Base-by-base conservation (phyloP, 2,113 vertebrate genomes). In the Vidua chalybeata region DNA sequence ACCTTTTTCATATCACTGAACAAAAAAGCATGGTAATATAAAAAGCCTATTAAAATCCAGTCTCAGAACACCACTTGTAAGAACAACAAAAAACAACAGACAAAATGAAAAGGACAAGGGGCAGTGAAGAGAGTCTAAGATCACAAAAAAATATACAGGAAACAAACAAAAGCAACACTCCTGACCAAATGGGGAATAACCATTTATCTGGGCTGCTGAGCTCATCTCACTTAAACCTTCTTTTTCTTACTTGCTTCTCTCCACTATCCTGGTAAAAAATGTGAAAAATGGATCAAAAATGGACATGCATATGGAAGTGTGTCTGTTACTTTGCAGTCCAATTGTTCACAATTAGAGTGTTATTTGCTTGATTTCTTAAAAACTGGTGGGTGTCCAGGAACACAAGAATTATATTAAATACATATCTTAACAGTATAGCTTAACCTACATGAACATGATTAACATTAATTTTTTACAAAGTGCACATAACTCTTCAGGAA, bases 21-120 rank as follows among this genome's bases (percentile, higher is more conserved):
- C 15, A 71, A 78, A 88, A 84, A 78, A 59, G 46, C 55, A 78
- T 2, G 5, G 51, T 22, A 86, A 90, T 74, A 88, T 15, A 90
- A 95, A 82, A 90, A 33, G 76, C 5, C 26, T 77, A 71, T 67
- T 84, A 94, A 92, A 96, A 94, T 69, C 55, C 52, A 87, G 77
- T 21, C 63, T 77, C 80, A 67, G 76, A 94, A 81, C 59, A 80
- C 37, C 51, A 62, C 59, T 89, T 63, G 7, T 43, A 69, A 77
- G 72, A 86, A 66, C n/a, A 86, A 58, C 37, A 90, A 43, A 83
- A 94, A 69, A 71, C 0, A 1, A 55, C 7, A 87, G 45, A 37
- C 19, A 86, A 95, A 90, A 83, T 45, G 21, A 43, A 86, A 88
- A 82, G 79, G 39, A 77, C 15, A 55, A 81, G 43, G 49, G 67